These are phyloP conservation scores for Capitulum mitella DNA, from an alignment of 2,888 invertebrate genomes.

Conservation along the genomic window DNA sequence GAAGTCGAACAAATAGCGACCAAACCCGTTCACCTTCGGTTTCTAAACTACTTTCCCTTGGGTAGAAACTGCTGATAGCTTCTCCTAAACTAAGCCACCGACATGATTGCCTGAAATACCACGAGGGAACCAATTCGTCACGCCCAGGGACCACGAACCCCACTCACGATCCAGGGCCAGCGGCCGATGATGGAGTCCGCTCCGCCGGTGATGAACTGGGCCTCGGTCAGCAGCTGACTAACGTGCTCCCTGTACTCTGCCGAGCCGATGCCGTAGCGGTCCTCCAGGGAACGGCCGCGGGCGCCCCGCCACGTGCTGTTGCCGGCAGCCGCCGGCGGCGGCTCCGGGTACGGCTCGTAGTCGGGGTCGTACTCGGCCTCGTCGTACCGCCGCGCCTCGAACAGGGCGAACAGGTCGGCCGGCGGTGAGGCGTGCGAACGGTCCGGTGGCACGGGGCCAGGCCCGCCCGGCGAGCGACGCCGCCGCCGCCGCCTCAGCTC, in stretches of 20 bases:
- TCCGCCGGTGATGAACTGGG: not conserved
- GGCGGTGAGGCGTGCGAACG: not conserved
- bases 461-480: too few relatives aligned
- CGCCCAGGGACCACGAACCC: too few relatives aligned
- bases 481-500: not conserved
- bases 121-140: too few relatives aligned
- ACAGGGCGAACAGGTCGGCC: not conserved
- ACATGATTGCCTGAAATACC: too few relatives aligned
- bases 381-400: not conserved
- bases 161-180: slow-evolving; percentile 19
- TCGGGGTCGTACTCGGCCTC: not conserved
- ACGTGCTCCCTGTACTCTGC: not conserved
- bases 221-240: not conserved
- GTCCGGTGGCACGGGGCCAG: not conserved
- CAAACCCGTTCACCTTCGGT: too few relatives aligned
- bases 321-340: not conserved
- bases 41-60: too few relatives aligned
- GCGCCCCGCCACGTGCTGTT: not conserved
- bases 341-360: not conserved
- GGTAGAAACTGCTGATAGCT: too few relatives aligned
- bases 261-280: not conserved
- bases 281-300: not conserved
- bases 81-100: too few relatives aligned
- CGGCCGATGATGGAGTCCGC: not conserved
- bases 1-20: too few relatives aligned